Conservation (phyloP, 2,113 vertebrate genomes). For the Dromiciops gliroides region DNA sequence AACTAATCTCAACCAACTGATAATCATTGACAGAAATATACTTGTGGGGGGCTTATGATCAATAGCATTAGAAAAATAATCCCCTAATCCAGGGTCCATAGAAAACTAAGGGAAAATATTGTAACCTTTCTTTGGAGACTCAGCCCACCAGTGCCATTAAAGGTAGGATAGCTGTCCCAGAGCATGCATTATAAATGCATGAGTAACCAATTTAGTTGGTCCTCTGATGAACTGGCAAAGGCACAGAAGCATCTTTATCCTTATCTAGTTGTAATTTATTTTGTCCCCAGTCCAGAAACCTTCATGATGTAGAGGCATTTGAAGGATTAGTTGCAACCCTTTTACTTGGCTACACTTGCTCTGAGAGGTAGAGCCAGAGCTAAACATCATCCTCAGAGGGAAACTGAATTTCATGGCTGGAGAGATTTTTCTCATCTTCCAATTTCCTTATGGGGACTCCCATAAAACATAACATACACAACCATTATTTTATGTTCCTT, state of each 20-base stretch:
- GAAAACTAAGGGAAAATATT: neutral
- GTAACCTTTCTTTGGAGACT: neutral
- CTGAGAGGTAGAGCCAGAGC: neutral
- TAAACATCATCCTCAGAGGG: fast-evolving
- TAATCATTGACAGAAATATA: neutral
- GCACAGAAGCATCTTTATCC: neutral
- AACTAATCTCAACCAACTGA: neutral
- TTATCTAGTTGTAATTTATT: neutral
- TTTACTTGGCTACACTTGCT: neutral
- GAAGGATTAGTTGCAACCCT: neutral
- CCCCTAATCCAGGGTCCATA: neutral
- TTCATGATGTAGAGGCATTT: neutral
- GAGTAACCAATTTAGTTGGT: neutral
- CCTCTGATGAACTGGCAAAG: neutral
- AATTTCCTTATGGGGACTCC: neutral
- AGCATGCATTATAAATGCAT: neutral
- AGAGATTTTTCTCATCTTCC: neutral
- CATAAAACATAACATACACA: neutral
- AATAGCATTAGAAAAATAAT: neutral
- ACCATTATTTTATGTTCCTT: neutral
- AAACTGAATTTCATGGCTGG: neutral
- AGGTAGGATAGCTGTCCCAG: neutral
- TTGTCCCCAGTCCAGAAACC: neutral
- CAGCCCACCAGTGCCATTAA: neutral
- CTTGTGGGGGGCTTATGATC: neutral